These are phyloP conservation scores for Desmodus rotundus DNA, from an alignment of 2,113 vertebrate genomes.

Conservation along the genomic window DNA sequence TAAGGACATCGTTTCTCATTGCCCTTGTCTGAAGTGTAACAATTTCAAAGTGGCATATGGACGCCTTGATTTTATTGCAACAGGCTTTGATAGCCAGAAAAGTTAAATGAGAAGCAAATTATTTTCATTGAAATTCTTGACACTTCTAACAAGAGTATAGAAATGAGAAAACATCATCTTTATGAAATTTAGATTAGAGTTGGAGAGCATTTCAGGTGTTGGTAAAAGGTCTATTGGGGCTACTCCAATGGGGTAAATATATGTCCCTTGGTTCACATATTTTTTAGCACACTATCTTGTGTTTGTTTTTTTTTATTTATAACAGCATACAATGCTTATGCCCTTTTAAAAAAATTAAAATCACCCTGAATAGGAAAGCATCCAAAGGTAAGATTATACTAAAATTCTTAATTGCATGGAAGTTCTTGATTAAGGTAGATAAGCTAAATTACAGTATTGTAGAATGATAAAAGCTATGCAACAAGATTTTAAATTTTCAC, in stretches of 20 bases:
- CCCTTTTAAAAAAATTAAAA: neutral
- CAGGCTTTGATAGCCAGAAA: neutral
- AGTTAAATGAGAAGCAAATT: neutral
- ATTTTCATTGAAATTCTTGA: neutral
- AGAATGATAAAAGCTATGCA: neutral
- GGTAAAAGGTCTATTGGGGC: neutral
- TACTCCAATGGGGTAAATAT: neutral
- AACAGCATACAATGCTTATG: neutral
- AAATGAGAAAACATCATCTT: neutral
- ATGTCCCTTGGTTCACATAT: neutral
- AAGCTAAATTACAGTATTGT: neutral
- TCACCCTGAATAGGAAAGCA: neutral
- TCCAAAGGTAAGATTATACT: conserved; percentile 15
- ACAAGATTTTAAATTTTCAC: neutral
- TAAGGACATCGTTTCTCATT: neutral
- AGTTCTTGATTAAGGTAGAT: neutral
- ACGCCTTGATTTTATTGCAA: neutral
- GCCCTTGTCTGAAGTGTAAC: neutral
- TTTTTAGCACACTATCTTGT: neutral
- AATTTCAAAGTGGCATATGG: neutral
- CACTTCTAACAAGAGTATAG: neutral
- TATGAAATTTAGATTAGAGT: conserved; percentile 8
- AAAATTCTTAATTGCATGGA: neutral
- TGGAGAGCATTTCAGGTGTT: neutral
- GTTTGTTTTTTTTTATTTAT: conserved; percentile 42